Conservation (phyloP, 2,113 vertebrate species). For the Tragelaphus strepsiceros region DNA sequence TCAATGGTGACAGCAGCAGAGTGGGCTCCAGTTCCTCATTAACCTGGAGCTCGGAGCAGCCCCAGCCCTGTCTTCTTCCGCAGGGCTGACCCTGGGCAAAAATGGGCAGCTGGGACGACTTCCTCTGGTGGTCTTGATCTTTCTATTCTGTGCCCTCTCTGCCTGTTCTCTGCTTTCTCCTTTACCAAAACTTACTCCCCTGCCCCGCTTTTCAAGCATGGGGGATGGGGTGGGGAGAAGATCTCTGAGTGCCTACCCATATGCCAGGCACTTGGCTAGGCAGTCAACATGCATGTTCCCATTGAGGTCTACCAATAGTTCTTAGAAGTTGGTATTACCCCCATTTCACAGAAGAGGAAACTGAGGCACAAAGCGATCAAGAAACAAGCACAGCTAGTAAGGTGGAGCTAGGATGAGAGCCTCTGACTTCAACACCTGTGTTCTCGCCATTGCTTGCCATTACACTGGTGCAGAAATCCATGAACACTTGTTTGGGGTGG, state of each 20-base stretch:
- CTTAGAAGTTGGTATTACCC: neutral
- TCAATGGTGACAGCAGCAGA: conserved; percentile 63
- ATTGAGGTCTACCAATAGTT: neutral
- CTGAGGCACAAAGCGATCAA: neutral
- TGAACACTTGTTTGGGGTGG: neutral
- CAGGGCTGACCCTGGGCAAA: conserved; percentile 2
- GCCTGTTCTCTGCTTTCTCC: neutral
- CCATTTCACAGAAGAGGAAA: neutral
- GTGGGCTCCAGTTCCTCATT: conserved; percentile 57
- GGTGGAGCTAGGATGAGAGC: neutral
- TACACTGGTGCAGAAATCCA: neutral
- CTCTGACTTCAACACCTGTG: neutral
- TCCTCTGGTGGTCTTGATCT: neutral
- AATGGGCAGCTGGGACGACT: neutral
- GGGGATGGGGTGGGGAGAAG: neutral
- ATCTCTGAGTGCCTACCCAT: fast-evolving
- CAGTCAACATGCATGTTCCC: neutral
- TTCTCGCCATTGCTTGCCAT: fast-evolving
- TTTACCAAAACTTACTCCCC: neutral
- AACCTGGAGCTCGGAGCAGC: conserved; percentile 7
- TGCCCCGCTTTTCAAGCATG: neutral
- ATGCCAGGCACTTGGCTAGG: neutral
- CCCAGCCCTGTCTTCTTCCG: conserved; percentile 19
- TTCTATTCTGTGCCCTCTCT: neutral
- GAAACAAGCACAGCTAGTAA: neutral